phyloP scores from a whole-genome alignment of 2,888 invertebrate genomes.

The Odontocerum albicorne region DNA sequence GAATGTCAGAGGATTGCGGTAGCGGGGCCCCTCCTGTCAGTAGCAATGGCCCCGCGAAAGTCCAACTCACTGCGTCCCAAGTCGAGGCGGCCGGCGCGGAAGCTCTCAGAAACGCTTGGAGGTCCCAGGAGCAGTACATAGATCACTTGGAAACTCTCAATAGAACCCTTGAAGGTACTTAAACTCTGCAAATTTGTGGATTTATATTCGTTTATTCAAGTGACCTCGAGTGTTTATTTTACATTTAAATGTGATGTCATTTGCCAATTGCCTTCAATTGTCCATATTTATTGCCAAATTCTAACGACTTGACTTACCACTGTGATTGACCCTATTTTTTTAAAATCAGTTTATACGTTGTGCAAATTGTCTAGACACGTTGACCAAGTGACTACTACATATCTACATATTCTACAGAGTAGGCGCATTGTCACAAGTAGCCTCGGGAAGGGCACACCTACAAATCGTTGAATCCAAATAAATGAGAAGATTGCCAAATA shows the following conservation, averaged over 20 bases:
- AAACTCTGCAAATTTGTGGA: slow-evolving; percentile 43
- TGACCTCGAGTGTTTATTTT: slow-evolving; percentile 11
- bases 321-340: slow-evolving; percentile 23
- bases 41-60: slow-evolving; percentile 49
- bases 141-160: slow-evolving; percentile 73
- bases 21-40: slow-evolving; percentile 23
- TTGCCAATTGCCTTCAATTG: slow-evolving; percentile 11
- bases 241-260: slow-evolving; percentile 19
- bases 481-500: too few species aligned
- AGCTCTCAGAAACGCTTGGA: slow-evolving; percentile 71
- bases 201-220: slow-evolving; percentile 18
- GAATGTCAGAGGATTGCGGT: slow-evolving; percentile 31
- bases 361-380: too few species aligned
- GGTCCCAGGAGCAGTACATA: slow-evolving; percentile 75
- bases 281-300: slow-evolving; percentile 28
- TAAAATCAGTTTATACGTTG: too few species aligned
- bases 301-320: slow-evolving; percentile 27
- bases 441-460: too few species aligned
- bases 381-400: too few species aligned
- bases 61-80: slow-evolving; percentile 66
- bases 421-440: too few species aligned
- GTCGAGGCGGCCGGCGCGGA: slow-evolving; percentile 64
- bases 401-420: too few species aligned
- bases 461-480: too few species aligned
- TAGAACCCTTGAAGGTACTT: slow-evolving; percentile 78